A percentile compares a stretch with the other conserved stretches of the same genome.
phyloP scores from a whole-genome alignment of 2,113 vertebrate genomes.

The Orycteropus afer region DNA sequence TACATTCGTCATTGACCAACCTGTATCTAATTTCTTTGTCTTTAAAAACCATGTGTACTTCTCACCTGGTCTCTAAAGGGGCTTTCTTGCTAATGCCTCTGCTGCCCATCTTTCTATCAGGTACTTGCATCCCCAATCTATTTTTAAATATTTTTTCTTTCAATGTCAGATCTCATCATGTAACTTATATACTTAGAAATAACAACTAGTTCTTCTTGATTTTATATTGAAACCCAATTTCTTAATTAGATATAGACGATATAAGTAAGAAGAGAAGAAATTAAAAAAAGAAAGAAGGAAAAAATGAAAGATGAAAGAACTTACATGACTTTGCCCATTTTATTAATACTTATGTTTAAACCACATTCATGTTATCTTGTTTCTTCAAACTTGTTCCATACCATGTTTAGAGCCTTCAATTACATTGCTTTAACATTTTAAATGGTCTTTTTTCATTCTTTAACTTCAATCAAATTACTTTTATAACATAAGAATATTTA shows the following conservation, averaged over 20 bases:
- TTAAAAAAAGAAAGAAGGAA: background rate
- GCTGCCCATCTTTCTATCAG: background rate
- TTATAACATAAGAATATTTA: background rate
- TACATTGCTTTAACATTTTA: background rate
- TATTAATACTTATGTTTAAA: background rate
- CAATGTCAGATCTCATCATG: background rate
- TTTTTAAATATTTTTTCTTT: background rate
- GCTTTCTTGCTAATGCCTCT: background rate
- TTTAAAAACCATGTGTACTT: background rate
- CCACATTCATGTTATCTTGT: background rate
- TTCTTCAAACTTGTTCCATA: background rate
- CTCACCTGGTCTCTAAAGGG: background rate
- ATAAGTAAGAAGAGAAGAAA: background rate
- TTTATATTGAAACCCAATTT: background rate
- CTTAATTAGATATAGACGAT: background rate
- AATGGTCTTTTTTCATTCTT: background rate
- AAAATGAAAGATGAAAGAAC: background rate
- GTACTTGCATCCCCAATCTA: background rate
- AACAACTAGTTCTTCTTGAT: background rate
- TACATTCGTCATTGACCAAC: background rate
- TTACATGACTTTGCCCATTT: background rate
- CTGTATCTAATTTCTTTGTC: background rate
- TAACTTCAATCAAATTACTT: background rate
- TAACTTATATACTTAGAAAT: background rate
- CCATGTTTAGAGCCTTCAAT: background rate